Percentiles rank a stretch among this genome's conserved stretches.
Conservation (phyloP, 37 sponge, comb jelly and placozoan genomes). For the Aplysina aerophoba region DNA sequence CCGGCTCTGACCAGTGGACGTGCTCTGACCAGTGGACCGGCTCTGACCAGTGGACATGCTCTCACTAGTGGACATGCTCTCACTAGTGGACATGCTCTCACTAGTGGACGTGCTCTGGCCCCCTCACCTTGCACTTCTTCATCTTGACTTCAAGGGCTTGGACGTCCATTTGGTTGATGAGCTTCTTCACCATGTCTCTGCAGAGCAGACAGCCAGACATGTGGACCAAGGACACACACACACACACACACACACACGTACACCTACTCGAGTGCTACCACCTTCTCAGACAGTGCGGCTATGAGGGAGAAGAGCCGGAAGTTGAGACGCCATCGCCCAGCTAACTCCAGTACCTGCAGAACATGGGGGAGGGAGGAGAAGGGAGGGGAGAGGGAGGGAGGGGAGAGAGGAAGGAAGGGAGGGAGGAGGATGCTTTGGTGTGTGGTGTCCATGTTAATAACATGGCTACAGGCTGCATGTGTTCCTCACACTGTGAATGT, state of each 20-base stretch:
- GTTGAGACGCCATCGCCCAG: constrained; percentile 79
- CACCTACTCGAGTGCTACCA: constrained; percentile 86
- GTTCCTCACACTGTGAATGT: constrained; percentile 72
- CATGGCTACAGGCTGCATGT: background rate
- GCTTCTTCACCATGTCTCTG: constrained; percentile 88
- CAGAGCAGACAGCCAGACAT: no score
- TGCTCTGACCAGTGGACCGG: no score
- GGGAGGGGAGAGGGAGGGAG: no score
- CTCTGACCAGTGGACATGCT: no score
- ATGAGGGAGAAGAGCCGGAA: constrained; percentile 79
- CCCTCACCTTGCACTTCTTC: constrained; percentile 89
- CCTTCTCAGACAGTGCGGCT: constrained; percentile 93
- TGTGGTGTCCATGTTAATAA: no score
- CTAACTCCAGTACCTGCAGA: constrained; percentile 78
- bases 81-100: no score
- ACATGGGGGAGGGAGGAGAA: no score
- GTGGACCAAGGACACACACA: background rate
- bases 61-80: no score
- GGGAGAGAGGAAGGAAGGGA: no score
- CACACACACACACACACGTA: background rate
- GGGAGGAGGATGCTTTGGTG: no score
- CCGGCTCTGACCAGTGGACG: no score
- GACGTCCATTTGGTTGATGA: constrained; percentile 86
- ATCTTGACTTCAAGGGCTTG: constrained; percentile 82
- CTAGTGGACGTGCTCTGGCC: no score